Conservation (phyloP, 30 jellyfish, hydroid and myxozoan species). For the Chrysaora quinquecirrha region DNA sequence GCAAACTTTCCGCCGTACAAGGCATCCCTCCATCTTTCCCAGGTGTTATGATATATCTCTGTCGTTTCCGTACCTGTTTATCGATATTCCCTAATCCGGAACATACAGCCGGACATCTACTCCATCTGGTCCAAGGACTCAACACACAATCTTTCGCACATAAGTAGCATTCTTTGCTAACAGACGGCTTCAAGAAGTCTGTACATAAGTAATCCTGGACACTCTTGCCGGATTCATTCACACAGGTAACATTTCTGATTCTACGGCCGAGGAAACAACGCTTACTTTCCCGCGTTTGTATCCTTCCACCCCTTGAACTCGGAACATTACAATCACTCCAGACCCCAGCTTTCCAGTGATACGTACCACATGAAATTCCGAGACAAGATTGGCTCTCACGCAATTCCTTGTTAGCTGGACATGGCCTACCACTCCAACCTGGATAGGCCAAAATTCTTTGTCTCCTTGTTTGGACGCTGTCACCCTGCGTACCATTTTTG, state of each 20-base stretch:
- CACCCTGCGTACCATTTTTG: constrained; percentile 41
- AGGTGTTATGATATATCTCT: constrained; percentile 24
- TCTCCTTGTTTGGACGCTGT: constrained; percentile 31
- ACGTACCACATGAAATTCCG: constrained; percentile 62
- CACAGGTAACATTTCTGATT: constrained; percentile 34
- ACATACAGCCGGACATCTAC: constrained; percentile 54
- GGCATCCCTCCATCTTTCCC: constrained; percentile 44
- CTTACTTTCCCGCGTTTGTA: not conserved
- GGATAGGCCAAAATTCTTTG: constrained; percentile 57
- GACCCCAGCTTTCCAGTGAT: constrained; percentile 50
- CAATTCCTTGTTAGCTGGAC: constrained; percentile 32
- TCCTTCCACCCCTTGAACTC: constrained; percentile 11
- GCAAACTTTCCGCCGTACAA: constrained; percentile 25
- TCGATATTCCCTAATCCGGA: not conserved
- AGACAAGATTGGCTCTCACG: constrained; percentile 48
- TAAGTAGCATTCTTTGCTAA: constrained; percentile 42
- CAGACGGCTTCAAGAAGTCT: constrained; percentile 46
- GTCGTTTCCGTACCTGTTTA: constrained; percentile 21
- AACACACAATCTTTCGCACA: constrained; percentile 55
- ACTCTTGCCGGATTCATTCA: constrained; percentile 20
- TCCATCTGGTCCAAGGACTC: constrained; percentile 76
- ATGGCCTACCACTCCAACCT: constrained; percentile 75
- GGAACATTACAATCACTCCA: constrained; percentile 32
- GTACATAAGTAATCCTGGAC: constrained; percentile 51
- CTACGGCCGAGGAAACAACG: constrained; percentile 33